Evolutionary conservation across 2,888 invertebrate genomes (phyloP).

Genomic region (Camptogramma bilineatum): DNA sequence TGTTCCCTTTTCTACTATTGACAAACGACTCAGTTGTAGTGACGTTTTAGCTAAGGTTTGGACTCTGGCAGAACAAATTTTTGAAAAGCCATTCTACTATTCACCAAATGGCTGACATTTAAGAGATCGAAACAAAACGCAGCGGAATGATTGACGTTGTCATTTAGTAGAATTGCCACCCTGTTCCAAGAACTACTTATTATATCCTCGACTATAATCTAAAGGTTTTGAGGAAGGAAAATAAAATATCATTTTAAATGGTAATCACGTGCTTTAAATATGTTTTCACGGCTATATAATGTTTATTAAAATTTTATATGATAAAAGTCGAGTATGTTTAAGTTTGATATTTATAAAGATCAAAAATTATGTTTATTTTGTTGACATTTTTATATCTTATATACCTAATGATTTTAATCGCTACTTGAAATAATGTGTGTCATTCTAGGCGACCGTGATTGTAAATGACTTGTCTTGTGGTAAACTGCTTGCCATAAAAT

Average conservation of each 20-base stretch:
- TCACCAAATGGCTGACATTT: too few species aligned
- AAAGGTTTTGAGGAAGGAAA: slow-evolving; percentile 1
- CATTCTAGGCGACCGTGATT: slow-evolving; percentile 20
- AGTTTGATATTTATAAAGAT: background rate
- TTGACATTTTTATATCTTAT: background rate
- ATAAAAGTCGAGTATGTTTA: too few species aligned
- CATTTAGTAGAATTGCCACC: background rate
- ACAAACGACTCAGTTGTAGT: too few species aligned
- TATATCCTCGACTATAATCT: background rate
- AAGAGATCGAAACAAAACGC: too few species aligned
- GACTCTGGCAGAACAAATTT: too few species aligned
- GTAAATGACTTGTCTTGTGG: slow-evolving; percentile 19
- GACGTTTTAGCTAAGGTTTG: too few species aligned
- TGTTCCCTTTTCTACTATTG: too few species aligned
- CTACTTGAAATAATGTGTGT: slow-evolving; percentile 9
- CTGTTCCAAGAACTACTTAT: background rate
- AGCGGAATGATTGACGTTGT: too few species aligned
- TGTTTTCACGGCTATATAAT: background rate
- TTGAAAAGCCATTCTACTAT: too few species aligned
- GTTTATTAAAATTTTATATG: too few species aligned
- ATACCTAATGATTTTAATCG: background rate
- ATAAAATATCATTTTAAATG: background rate
- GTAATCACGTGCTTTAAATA: background rate
- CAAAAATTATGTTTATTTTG: background rate
- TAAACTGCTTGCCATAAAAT: slow-evolving; percentile 5